phyloP scores from a whole-genome alignment of 2,797 vertebrate genomes.

The Passerculus sandwichensis region DNA sequence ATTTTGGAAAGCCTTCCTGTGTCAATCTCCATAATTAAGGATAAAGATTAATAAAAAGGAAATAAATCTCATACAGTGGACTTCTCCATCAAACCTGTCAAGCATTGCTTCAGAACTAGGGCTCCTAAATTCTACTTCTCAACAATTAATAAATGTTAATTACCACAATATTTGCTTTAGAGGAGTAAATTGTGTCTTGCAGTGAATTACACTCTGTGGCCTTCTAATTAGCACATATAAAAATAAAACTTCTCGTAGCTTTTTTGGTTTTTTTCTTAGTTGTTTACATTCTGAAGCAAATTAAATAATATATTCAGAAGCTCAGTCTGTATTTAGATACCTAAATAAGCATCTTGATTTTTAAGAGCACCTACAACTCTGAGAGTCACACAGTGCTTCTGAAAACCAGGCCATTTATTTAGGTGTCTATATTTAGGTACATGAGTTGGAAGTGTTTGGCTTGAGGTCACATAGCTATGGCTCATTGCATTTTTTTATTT shows the following conservation, averaged over 20 bases:
- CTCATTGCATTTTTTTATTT: slow-evolving; percentile 58
- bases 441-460: slow-evolving; percentile 48
- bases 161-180: not conserved
- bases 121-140: not conserved
- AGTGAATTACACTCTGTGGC: not conserved
- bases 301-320: slow-evolving; percentile 15
- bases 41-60: not conserved
- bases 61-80: not conserved
- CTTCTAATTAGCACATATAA: slow-evolving; percentile 1
- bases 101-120: not conserved
- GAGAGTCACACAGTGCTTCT: slow-evolving; percentile 6
- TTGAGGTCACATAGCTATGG: slow-evolving; percentile 63
- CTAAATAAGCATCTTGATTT: slow-evolving; percentile 42
- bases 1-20: not conserved
- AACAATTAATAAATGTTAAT: slow-evolving; percentile 18
- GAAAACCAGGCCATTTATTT: slow-evolving; percentile 67
- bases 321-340: not conserved
- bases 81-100: not conserved
- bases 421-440: slow-evolving; percentile 69
- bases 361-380: slow-evolving; percentile 34
- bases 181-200: not conserved
- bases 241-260: not conserved
- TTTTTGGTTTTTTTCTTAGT: not conserved
- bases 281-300: slow-evolving; percentile 14
- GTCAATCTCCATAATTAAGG: not conserved